A percentile compares a stretch with the other conserved stretches of the same genome.
Evolutionary conservation across 1,140 invertebrate genomes (phyloP).

Genomic region (Ceratoteleas bidentatus): DNA sequence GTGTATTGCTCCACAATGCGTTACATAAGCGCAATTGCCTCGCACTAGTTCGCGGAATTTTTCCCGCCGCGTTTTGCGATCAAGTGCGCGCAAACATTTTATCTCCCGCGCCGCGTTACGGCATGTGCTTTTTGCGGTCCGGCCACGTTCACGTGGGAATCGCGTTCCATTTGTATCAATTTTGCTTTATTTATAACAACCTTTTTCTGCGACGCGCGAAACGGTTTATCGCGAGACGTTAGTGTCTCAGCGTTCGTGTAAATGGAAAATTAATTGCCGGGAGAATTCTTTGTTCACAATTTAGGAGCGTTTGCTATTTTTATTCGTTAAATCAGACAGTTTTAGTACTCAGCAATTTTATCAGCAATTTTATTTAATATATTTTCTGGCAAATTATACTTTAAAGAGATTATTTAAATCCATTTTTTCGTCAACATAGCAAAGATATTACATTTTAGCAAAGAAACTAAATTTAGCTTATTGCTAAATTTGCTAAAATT

Average conservation of each 20-base stretch:
- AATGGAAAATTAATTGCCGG: too few relatives aligned
- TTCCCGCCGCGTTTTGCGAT: slow-evolving; percentile 44
- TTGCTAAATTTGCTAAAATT: too few relatives aligned
- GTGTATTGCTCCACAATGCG: slow-evolving; percentile 58
- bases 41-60: slow-evolving; percentile 62
- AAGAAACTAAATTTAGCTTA: too few relatives aligned
- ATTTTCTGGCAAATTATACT: too few relatives aligned
- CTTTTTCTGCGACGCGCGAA: background rate
- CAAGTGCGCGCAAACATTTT: slow-evolving; percentile 53
- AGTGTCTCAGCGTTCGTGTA: background rate
- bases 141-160: slow-evolving; percentile 49
- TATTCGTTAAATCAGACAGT: too few relatives aligned
- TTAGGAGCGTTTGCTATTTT: too few relatives aligned
- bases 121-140: slow-evolving; percentile 31
- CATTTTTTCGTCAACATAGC: too few relatives aligned
- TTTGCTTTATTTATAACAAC: slow-evolving; percentile 19
- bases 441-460: too few relatives aligned
- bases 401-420: too few relatives aligned
- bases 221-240: slow-evolving; percentile 13
- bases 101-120: slow-evolving; percentile 6
- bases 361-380: too few relatives aligned
- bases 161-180: slow-evolving; percentile 42
- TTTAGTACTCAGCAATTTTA: too few relatives aligned
- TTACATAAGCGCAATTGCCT: slow-evolving; percentile 62
- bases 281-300: too few relatives aligned